These are phyloP conservation scores for Ptychoptera contaminata DNA, from an alignment of 2,888 invertebrate species.

Conservation along the genomic window DNA sequence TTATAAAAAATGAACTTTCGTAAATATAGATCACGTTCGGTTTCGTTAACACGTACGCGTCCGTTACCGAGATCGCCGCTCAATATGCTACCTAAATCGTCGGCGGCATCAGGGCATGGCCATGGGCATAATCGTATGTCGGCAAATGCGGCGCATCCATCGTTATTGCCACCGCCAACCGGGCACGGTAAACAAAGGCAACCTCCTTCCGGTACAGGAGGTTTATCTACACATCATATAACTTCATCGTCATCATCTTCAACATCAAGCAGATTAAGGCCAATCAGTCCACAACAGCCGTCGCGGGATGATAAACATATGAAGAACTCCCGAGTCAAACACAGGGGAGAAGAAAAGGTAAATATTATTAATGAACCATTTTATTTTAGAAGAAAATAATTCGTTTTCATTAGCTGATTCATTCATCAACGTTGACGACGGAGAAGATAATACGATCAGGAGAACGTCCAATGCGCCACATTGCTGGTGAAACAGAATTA, in stretches of 20 bases:
- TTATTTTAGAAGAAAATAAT: too few relatives aligned
- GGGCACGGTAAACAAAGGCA: conserved; percentile 18
- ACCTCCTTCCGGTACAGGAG: conserved; percentile 2
- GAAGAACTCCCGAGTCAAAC: conserved; percentile 3
- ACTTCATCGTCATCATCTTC: neutral
- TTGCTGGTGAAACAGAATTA: neutral
- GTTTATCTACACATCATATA: conserved; percentile 11
- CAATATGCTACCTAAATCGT: conserved; percentile 14
- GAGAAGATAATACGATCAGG: too few relatives aligned
- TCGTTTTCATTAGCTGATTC: too few relatives aligned
- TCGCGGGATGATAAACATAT: conserved; percentile 23
- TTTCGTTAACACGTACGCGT: conserved; percentile 38
- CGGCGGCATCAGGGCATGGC: conserved; percentile 10
- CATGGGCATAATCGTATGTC: conserved; percentile 1
- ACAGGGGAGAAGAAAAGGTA: conserved; percentile 23
- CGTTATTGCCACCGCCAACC: conserved; percentile 19
- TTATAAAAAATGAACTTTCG: neutral
- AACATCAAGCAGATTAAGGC: conserved; percentile 15
- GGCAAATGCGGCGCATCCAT: conserved; percentile 12
- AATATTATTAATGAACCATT: too few relatives aligned
- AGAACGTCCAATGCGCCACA: neutral
- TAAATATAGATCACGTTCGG: conserved; percentile 35
- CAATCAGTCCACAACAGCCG: conserved; percentile 19
- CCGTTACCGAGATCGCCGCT: conserved; percentile 27
- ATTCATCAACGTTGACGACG: too few relatives aligned